Evolutionary conservation across 2,113 vertebrate species (phyloP).

Genomic region (Empidonax traillii): DNA sequence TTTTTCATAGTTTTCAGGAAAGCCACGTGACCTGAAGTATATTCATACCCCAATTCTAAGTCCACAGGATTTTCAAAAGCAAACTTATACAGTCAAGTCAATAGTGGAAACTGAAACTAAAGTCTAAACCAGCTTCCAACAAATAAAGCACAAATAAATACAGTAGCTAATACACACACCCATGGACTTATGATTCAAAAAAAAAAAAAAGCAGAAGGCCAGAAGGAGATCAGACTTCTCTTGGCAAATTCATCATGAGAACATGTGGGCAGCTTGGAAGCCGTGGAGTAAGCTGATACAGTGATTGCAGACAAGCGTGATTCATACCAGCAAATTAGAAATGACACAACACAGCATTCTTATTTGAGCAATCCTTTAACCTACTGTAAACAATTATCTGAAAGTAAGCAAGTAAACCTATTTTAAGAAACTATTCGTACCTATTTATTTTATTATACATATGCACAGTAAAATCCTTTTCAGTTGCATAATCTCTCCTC

Average conservation of each 20-base stretch:
- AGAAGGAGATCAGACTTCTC: conserved; percentile 5
- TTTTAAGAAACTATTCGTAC: neutral
- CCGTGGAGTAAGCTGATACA: neutral
- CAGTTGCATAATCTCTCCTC: neutral
- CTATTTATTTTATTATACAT: neutral
- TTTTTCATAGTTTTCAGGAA: neutral
- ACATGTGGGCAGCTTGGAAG: conserved; percentile 47
- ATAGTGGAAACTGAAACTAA: neutral
- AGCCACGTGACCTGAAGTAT: neutral
- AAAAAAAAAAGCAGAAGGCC: conserved; percentile 6
- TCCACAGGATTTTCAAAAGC: neutral
- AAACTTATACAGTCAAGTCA: neutral
- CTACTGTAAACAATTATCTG: neutral
- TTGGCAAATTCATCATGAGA: conserved; percentile 45
- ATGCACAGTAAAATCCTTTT: neutral
- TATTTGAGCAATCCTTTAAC: neutral
- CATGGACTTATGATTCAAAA: conserved; percentile 17
- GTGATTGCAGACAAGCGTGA: neutral
- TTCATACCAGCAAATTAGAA: neutral
- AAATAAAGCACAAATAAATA: neutral
- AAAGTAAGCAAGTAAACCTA: neutral
- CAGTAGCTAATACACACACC: conserved; percentile 45
- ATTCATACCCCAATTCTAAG: neutral
- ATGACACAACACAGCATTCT: neutral
- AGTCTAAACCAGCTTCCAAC: neutral